These are phyloP conservation scores for Pollimyrus isidori DNA, from an alignment of 2,113 vertebrate species.

Conservation along the genomic window DNA sequence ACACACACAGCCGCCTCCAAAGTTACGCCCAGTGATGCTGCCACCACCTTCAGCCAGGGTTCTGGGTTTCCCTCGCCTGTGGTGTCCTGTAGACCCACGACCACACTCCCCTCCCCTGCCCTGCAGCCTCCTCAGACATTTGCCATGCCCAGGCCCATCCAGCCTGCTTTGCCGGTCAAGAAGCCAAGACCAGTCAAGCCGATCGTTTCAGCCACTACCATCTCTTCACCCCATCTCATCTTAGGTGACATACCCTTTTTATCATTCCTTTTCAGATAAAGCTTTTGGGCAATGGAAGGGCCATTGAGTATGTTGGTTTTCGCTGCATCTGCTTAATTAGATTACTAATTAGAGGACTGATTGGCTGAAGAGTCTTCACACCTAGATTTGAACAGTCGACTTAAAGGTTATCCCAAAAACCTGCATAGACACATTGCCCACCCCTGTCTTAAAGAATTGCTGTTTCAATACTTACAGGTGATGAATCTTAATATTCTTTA, in stretches of 20 bases:
- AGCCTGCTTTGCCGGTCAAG: conserved; percentile 56
- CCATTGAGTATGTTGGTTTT: too few relatives aligned
- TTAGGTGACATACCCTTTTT: conserved; percentile 45
- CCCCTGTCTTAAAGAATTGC: not conserved
- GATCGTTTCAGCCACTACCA: conserved; percentile 66
- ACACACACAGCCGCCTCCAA: conserved; percentile 75
- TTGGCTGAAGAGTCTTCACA: too few relatives aligned
- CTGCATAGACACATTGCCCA: too few relatives aligned
- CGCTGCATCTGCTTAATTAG: too few relatives aligned
- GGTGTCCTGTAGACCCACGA: conserved; percentile 50
- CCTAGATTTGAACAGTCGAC: too few relatives aligned
- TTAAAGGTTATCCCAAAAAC: too few relatives aligned
- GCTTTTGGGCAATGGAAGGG: too few relatives aligned
- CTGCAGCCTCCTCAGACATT: conserved; percentile 61
- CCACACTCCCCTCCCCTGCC: conserved; percentile 45
- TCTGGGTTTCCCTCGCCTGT: conserved; percentile 56
- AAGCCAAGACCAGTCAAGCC: conserved; percentile 69
- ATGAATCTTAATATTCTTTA: not conserved
- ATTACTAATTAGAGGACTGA: too few relatives aligned
- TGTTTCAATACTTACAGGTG: not conserved
- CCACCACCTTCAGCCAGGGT: conserved; percentile 73
- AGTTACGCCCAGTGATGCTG: conserved; percentile 60
- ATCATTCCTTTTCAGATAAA: not conserved
- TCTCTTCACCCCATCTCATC: conserved; percentile 58
- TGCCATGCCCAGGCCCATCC: conserved; percentile 65